These are phyloP conservation scores for Reinhardtius hippoglossoides DNA, from an alignment of 2,113 vertebrate species.

Conservation along the genomic window DNA sequence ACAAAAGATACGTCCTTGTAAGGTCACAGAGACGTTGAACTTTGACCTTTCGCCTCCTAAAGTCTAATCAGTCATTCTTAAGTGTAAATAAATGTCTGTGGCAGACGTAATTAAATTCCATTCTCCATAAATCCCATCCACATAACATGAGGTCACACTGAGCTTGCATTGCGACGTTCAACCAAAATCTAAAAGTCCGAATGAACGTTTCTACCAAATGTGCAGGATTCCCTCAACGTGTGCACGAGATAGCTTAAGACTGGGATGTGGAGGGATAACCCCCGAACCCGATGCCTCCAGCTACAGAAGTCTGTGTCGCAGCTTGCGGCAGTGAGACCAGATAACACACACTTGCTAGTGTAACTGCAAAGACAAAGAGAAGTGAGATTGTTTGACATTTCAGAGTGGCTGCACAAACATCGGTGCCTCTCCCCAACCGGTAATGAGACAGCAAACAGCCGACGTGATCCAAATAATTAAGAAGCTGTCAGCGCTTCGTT, in stretches of 20 bases:
- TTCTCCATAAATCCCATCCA: too few relatives aligned
- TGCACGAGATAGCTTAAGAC: too few relatives aligned
- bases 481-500: slow-evolving; percentile 42
- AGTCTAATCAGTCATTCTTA: not conserved
- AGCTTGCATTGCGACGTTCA: not conserved
- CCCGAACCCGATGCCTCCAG: not conserved
- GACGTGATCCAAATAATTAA: slow-evolving; percentile 58
- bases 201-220: not conserved
- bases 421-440: slow-evolving; percentile 44
- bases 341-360: slow-evolving; percentile 63
- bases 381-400: slow-evolving; percentile 43
- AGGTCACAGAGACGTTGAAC: not conserved
- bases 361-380: slow-evolving; percentile 58
- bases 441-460: slow-evolving; percentile 64
- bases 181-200: too few relatives aligned
- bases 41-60: not conserved
- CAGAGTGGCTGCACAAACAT: slow-evolving; percentile 55
- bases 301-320: not conserved
- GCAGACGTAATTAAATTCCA: not conserved
- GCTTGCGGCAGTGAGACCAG: slow-evolving; percentile 12
- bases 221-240: not conserved
- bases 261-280: not conserved
- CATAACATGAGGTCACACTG: not conserved
- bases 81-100: not conserved
- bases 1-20: too few relatives aligned